Evolutionary conservation across 2,888 invertebrate genomes (phyloP), one percentile per base, ranked within the genome.

Genomic region (Calephelis perditalis): DNA sequence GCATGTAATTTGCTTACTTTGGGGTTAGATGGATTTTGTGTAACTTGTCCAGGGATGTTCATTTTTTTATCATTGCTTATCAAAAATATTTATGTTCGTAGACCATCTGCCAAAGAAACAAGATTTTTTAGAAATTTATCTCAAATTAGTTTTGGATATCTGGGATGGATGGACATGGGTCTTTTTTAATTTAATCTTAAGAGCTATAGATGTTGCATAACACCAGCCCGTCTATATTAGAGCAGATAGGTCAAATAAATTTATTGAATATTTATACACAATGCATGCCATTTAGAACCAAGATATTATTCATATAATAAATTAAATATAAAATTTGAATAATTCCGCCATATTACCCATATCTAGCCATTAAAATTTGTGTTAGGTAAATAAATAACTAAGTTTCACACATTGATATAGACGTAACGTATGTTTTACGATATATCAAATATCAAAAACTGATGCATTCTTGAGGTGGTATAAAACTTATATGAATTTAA

Each of bases 181-280:
- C 26, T 26, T 26, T 26, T 26, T 26, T 26, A 3, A 26, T 26
- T 3, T 26, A 26, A 26, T 26, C 26, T 26, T 26, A 26, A 26
- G 26, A 3, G 26, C 3, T 26, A 3, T 26, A 26, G 26, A n/a
- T 43, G 44, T 57, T 58, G 67, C 66, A 68, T 72, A 64, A 63
- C 47, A 37, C 61, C 58, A 46, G 68, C 65, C 63, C 44, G 63
- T 63, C 61, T 55, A 62, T 65, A 62, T 65, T 62, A 64, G 63
- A 63, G 63, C 61, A 67, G 66, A 69, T 69, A 68, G 66, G 67
- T 66, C 65, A 65, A 63, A 67, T 59, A 63, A 68, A 71, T 71
- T 69, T 71, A 69, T 69, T 67, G 67, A 26, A 52, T 26, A 52
- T 52, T 52, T 52, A 52, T 52, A 52, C 35, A 52, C 49, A 52